Percentiles rank a stretch among this genome's conserved stretches.
Conservation (phyloP, 2,888 invertebrate genomes). For the Agrotis puta region DNA sequence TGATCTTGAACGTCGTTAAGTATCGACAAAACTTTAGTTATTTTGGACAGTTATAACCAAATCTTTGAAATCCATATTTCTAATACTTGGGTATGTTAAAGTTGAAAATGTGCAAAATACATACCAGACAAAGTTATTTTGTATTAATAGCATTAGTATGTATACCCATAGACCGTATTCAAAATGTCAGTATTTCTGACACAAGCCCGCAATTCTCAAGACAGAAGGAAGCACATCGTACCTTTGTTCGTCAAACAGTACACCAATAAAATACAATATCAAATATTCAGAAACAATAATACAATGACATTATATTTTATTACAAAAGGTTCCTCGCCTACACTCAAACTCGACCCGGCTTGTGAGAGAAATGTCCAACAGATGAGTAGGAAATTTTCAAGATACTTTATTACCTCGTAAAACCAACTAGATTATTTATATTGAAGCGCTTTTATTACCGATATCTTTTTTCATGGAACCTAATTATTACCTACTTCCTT, state of each 20-base stretch:
- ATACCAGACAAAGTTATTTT: background rate
- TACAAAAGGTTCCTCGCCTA: constrained; percentile 58
- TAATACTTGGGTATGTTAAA: too few relatives aligned
- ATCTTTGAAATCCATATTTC: too few relatives aligned
- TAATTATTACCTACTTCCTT: constrained; percentile 74
- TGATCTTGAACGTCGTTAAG: too few relatives aligned
- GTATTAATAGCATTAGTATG: background rate
- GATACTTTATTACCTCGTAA: constrained; percentile 74
- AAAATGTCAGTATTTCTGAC: background rate
- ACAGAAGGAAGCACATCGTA: constrained; percentile 17
- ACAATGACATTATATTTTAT: constrained; percentile 62
- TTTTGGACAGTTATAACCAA: too few relatives aligned
- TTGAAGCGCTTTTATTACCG: constrained; percentile 70
- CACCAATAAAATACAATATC: constrained; percentile 53
- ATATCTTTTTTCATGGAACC: constrained; percentile 69
- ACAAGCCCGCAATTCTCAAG: background rate
- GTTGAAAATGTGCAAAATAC: background rate
- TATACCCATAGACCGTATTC: background rate
- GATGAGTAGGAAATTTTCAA: constrained; percentile 69
- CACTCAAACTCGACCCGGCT: constrained; percentile 54
- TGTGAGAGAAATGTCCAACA: constrained; percentile 61
- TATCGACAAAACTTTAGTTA: too few relatives aligned
- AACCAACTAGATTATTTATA: constrained; percentile 73
- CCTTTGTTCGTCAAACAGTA: constrained; percentile 43
- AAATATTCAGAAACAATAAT: constrained; percentile 59